Percentiles rank a stretch among this genome's conserved stretches.
These are phyloP conservation scores for Romanogobio albipinnatus DNA, from an alignment of 2,113 vertebrate genomes.

Conservation along the genomic window DNA sequence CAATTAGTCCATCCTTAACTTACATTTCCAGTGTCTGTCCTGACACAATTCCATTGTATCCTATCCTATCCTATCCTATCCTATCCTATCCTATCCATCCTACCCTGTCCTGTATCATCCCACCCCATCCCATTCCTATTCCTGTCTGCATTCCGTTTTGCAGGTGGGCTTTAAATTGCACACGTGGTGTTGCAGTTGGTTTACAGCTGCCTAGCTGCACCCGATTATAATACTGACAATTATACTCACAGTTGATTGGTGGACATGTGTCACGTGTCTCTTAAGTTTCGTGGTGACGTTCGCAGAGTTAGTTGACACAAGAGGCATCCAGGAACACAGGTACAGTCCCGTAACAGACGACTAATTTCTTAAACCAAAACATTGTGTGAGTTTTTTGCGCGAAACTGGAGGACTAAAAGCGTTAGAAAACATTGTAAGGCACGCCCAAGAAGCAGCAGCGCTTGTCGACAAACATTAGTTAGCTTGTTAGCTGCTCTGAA, in stretches of 20 bases:
- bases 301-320: constrained; percentile 24
- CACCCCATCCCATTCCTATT: background rate
- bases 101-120: background rate
- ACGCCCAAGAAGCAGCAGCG: background rate
- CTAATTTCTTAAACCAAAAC: background rate
- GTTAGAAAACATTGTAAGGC: background rate
- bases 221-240: background rate
- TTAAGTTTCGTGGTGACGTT: constrained; percentile 50
- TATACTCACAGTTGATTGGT: constrained; percentile 43
- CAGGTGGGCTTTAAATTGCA: constrained; percentile 36
- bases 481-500: constrained; percentile 30
- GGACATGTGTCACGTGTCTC: constrained; percentile 51
- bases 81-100: background rate
- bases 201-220: background rate
- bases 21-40: background rate
- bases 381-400: background rate
- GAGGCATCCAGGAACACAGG: constrained; percentile 44
- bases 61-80: background rate
- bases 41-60: background rate
- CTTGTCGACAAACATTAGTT: constrained; percentile 1
- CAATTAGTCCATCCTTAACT: background rate
- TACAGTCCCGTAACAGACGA: background rate
- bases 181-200: constrained; percentile 12
- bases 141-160: background rate
- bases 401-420: background rate